Percentiles rank a stretch among this genome's conserved stretches.
phyloP scores from a whole-genome alignment of 2,797 vertebrate species.

The Chloroceryle amazona region DNA sequence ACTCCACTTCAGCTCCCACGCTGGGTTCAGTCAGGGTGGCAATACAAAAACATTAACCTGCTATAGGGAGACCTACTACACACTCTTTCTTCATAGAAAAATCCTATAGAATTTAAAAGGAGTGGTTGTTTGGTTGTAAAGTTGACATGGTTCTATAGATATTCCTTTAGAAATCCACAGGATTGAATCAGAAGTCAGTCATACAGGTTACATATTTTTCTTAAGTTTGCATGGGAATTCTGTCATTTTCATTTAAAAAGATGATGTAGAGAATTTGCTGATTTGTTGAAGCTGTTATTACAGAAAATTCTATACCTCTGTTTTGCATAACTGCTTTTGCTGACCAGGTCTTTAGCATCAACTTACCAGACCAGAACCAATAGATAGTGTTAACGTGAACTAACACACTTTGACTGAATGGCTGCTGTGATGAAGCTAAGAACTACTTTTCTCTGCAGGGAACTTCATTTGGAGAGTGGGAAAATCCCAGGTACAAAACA shows the following conservation, averaged over 20 bases:
- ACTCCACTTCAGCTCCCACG: constrained; percentile 72
- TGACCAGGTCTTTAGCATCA: not conserved
- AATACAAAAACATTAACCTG: constrained; percentile 48
- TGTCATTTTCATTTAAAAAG: not conserved
- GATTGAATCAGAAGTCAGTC: not conserved
- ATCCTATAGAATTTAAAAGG: not conserved
- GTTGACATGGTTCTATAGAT: not conserved
- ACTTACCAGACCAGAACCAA: not conserved
- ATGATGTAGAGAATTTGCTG: not conserved
- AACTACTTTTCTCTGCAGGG: constrained; percentile 21
- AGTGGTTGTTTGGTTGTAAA: not conserved
- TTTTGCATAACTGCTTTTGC: not conserved
- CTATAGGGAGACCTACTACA: constrained; percentile 3
- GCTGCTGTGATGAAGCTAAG: not conserved
- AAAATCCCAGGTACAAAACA: constrained; percentile 2
- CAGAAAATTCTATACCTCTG: not conserved
- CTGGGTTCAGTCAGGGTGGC: constrained; percentile 73
- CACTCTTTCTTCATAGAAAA: not conserved
- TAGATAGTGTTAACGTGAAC: not conserved
- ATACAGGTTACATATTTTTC: not conserved
- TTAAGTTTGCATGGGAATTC: not conserved
- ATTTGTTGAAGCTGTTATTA: not conserved
- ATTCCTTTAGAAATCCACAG: not conserved
- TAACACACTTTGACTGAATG: not conserved
- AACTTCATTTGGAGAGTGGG: constrained; percentile 11